A percentile compares a stretch with the other conserved stretches of the same genome.
phyloP scores from a whole-genome alignment of 2,113 vertebrate genomes.

The Willisornis vidua region DNA sequence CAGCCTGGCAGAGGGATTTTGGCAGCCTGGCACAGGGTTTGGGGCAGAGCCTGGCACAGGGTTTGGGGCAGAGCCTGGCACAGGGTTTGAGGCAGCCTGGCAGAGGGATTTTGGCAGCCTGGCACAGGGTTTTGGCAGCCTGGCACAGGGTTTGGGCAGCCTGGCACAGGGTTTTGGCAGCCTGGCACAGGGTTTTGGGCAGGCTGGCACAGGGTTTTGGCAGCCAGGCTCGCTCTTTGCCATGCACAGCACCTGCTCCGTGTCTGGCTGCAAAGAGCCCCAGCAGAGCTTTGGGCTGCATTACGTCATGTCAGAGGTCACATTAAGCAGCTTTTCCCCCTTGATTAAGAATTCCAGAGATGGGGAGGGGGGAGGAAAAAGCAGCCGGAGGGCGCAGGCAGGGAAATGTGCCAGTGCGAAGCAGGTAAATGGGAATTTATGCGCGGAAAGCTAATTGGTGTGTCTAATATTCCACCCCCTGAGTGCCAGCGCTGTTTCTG shows the following conservation, averaged over 20 bases:
- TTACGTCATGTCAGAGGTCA: constrained; percentile 55
- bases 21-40: too few species aligned
- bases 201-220: too few species aligned
- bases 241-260: constrained; percentile 27
- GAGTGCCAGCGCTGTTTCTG: not conserved
- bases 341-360: constrained; percentile 19
- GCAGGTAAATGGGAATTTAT: constrained; percentile 57
- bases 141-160: too few species aligned
- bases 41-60: too few species aligned
- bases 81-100: too few species aligned
- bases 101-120: too few species aligned
- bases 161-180: too few species aligned
- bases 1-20: too few species aligned
- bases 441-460: constrained; percentile 54
- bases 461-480: constrained; percentile 60
- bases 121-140: too few species aligned
- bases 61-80: too few species aligned
- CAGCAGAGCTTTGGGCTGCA: not conserved
- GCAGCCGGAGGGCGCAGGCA: not conserved
- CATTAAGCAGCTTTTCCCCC: constrained; percentile 3
- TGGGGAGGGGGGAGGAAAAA: not conserved
- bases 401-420: not conserved
- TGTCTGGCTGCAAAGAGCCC: constrained; percentile 29
- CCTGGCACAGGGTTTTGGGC: too few species aligned
- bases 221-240: not conserved